phyloP scores from a whole-genome alignment of 2,888 invertebrate species.

The Malthinus flaveolus region DNA sequence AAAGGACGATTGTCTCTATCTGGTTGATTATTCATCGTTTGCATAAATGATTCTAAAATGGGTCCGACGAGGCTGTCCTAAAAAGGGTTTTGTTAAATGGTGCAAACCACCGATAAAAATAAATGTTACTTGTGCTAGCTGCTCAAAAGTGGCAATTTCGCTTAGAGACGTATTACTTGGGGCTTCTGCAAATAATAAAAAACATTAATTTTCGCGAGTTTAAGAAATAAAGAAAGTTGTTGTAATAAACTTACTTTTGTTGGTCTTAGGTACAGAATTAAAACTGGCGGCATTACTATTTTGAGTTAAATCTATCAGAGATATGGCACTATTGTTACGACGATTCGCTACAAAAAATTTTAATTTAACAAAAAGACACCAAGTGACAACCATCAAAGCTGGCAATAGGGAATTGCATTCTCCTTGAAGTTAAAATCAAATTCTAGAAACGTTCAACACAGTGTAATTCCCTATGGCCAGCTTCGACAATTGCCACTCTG shows the following conservation, averaged over 20 bases:
- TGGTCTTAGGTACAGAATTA: constrained; percentile 8
- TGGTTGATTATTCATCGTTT: constrained; percentile 11
- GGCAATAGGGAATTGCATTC: too few species aligned
- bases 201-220: too few species aligned
- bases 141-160: constrained; percentile 20
- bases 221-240: too few species aligned
- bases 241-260: constrained; percentile 10
- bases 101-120: neutral
- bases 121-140: neutral
- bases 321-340: constrained; percentile 21
- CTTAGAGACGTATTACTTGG: constrained; percentile 13
- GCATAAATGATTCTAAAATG: constrained; percentile 21
- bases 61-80: constrained; percentile 8
- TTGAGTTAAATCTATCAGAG: constrained; percentile 42
- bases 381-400: too few species aligned
- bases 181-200: neutral
- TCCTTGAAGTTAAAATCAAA: too few species aligned
- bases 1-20: constrained; percentile 40
- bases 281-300: constrained; percentile 40
- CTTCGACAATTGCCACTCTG: too few species aligned
- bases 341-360: constrained; percentile 27
- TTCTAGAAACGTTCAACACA: too few species aligned
- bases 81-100: neutral
- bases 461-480: too few species aligned
- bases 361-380: too few species aligned